A percentile compares a stretch with the other conserved stretches of the same genome.
These are phyloP conservation scores for Cebus imitator DNA, from an alignment of 2,113 vertebrate species.

Conservation along the genomic window DNA sequence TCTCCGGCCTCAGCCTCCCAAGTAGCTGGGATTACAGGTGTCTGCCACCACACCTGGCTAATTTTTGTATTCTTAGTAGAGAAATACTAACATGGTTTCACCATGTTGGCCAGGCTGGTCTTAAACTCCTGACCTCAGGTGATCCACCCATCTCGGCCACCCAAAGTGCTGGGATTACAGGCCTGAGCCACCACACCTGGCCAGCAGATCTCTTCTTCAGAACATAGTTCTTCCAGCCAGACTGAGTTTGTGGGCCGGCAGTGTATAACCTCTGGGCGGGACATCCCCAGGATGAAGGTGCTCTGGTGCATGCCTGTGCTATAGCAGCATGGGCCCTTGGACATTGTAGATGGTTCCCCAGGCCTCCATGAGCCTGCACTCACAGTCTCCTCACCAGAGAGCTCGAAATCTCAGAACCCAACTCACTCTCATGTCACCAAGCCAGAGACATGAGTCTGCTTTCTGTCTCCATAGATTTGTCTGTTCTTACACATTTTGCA, in stretches of 20 bases:
- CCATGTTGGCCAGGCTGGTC: too few relatives aligned
- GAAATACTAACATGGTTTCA: too few relatives aligned
- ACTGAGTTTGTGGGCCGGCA: background rate
- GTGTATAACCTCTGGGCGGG: background rate
- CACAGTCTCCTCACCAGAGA: background rate
- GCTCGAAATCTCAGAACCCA: background rate
- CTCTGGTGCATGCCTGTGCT: rapidly evolving
- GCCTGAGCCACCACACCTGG: too few relatives aligned
- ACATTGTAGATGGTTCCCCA: background rate
- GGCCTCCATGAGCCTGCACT: background rate
- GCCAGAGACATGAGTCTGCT: background rate
- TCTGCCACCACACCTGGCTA: rapidly evolving
- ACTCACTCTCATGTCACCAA: background rate
- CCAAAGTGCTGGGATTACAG: too few relatives aligned
- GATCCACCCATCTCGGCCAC: too few relatives aligned
- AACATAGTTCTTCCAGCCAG: background rate
- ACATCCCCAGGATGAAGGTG: background rate
- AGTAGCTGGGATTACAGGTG: too few relatives aligned
- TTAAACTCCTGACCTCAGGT: too few relatives aligned
- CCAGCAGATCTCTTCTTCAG: background rate
- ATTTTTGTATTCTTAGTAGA: too few relatives aligned
- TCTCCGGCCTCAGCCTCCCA: too few relatives aligned
- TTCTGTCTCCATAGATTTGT: background rate
- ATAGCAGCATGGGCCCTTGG: rapidly evolving
- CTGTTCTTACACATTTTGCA: background rate